phyloP scores from a whole-genome alignment of 2,113 vertebrate species.

The Callochromis pleurospilus region DNA sequence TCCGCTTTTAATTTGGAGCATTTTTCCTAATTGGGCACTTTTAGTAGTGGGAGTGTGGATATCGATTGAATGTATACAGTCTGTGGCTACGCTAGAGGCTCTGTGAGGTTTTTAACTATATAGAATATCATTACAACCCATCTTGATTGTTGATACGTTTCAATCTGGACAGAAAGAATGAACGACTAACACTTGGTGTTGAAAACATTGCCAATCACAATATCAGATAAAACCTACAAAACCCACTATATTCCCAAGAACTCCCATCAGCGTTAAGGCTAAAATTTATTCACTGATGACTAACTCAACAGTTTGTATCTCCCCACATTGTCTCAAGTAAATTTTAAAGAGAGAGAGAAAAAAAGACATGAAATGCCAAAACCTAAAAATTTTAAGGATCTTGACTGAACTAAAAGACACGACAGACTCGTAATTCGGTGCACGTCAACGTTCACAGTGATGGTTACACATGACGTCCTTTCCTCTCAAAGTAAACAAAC shows the following conservation, averaged over 20 bases:
- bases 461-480: not conserved
- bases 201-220: not conserved
- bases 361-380: not conserved
- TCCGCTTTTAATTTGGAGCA: not conserved
- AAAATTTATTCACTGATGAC: not conserved
- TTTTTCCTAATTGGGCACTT: constrained; percentile 6
- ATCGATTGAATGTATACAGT: not conserved
- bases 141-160: not conserved
- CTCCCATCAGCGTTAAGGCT: not conserved
- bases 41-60: not conserved
- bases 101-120: not conserved
- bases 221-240: not conserved
- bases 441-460: not conserved
- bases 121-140: not conserved
- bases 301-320: not conserved
- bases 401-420: not conserved
- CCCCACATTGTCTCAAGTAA: not conserved
- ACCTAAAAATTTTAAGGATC: not conserved
- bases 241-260: not conserved
- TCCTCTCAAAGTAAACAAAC: not conserved
- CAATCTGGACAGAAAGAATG: not conserved
- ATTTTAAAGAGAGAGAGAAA: constrained; percentile 21
- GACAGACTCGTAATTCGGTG: not conserved
- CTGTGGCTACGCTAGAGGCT: not conserved
- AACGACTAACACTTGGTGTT: not conserved